Percentiles rank a stretch among this genome's conserved stretches.
Conservation (phyloP, 2,113 vertebrate species). For the Salvator merianae region DNA sequence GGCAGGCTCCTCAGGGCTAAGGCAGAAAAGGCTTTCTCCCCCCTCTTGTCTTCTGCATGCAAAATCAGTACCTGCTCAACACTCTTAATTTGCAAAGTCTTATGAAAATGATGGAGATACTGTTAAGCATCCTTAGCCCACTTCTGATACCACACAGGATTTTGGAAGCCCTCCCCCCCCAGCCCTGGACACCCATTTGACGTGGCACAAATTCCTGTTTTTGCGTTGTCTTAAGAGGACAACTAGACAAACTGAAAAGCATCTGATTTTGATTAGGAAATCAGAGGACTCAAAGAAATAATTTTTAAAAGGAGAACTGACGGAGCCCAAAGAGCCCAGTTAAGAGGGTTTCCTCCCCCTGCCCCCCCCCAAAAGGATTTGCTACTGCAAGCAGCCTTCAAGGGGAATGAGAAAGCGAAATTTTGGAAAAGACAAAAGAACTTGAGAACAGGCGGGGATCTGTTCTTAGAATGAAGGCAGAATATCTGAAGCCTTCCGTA, state of each 20-base stretch:
- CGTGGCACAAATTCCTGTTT: accelerated
- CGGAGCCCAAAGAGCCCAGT: too few relatives aligned
- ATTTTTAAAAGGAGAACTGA: too few relatives aligned
- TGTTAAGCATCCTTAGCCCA: too few relatives aligned
- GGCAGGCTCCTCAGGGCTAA: too few relatives aligned
- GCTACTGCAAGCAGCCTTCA: neutral
- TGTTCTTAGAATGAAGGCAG: slow-evolving; percentile 42
- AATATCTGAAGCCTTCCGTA: slow-evolving; percentile 61
- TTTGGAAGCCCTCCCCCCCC: accelerated
- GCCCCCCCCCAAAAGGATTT: neutral
- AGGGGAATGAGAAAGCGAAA: slow-evolving; percentile 33
- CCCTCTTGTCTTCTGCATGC: too few relatives aligned
- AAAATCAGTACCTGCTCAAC: too few relatives aligned
- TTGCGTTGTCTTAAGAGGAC: neutral
- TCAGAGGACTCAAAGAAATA: neutral
- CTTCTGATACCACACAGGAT: neutral
- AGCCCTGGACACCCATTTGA: neutral
- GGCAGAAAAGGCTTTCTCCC: too few relatives aligned
- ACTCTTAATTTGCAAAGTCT: too few relatives aligned
- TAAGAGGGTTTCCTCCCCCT: too few relatives aligned
- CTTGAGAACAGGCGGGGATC: slow-evolving; percentile 35
- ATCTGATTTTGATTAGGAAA: slow-evolving; percentile 27
- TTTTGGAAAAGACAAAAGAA: slow-evolving; percentile 17
- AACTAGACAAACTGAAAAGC: neutral
- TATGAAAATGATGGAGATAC: too few relatives aligned